Base-by-base conservation (phyloP, 2,888 invertebrate species). In the Cephus spinipes region DNA sequence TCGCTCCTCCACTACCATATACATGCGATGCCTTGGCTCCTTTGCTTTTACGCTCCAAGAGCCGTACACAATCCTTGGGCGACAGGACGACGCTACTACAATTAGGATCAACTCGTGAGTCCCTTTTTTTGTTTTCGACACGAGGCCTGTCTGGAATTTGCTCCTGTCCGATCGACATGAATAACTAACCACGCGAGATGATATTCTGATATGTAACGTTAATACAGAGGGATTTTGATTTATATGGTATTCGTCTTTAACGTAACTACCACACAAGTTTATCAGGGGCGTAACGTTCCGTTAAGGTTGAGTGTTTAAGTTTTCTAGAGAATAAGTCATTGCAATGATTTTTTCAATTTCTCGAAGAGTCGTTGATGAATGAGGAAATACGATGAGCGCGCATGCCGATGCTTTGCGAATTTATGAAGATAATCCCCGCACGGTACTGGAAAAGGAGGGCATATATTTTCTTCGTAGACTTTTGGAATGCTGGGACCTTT, bases 61-160 rank as follows among this genome's bases (percentile, higher is more conserved):
- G 82, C 85, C 84, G 81, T 83, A 82, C 82, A 85, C 80, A 81
- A 81, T 86, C 83, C 81, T 81, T 81, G 82, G 81, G 80, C 85
- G 86, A 88, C 87, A 84, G 83, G 84, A 85, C 83, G 82, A 85
- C 82, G 86, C 87, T 88, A 88, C 87, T 81, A 85, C 86, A 83
- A 86, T 88, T 88, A 85, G 84, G 87, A 88, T 88, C 84, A 85
- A 82, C 86, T 81, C 35, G 81, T 80, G 81, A 81, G 80, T 78
- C 80, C 80, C 75, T 69, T 78, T 55, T 79, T 79, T 73, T 77
- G 76, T 77, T 78, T 79, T 74, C 23, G 23, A 55, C 55, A 55
- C 55, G 55, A 55, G 55, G 55, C 55, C 55, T 55, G 55, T 55
- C 55, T 23, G 55, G 55, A 55, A 55, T 55, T 55, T 55, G 55